phyloP scores from a whole-genome alignment of 2,888 invertebrate species.

The Maniola hyperantus region DNA sequence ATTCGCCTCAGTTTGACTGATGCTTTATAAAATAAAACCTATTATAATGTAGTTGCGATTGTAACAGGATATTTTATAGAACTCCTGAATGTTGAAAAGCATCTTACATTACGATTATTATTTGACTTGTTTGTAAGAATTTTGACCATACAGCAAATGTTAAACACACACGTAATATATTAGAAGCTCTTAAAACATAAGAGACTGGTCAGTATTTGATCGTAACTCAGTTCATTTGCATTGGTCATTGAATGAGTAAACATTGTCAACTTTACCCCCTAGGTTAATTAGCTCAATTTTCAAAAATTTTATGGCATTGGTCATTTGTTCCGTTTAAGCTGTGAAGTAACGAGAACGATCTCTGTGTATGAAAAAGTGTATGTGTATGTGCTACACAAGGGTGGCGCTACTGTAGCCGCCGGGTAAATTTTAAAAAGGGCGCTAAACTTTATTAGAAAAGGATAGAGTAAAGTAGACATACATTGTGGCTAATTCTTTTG shows the following conservation, averaged over 20 bases:
- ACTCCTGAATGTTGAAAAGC: neutral
- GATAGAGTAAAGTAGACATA: too few relatives aligned
- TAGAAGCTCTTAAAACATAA: neutral
- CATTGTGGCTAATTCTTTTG: too few relatives aligned
- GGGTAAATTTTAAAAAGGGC: too few relatives aligned
- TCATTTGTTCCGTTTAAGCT: too few relatives aligned
- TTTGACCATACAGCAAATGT: neutral
- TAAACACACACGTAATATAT: neutral
- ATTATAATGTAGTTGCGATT: neutral
- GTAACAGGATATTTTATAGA: neutral
- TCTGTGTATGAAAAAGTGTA: too few relatives aligned
- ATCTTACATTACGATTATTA: neutral
- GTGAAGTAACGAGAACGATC: too few relatives aligned
- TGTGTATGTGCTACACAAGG: too few relatives aligned
- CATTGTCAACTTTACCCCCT: neutral
- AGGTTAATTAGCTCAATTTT: neutral
- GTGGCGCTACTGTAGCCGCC: too few relatives aligned
- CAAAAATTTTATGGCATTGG: neutral
- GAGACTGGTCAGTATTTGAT: neutral
- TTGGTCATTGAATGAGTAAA: neutral
- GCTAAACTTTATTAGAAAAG: too few relatives aligned
- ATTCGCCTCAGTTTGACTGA: too few relatives aligned
- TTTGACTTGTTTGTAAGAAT: neutral
- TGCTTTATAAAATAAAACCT: too few relatives aligned
- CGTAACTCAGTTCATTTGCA: neutral